These are phyloP conservation scores for Larimichthys crocea DNA, from an alignment of 2,113 vertebrate species.

Conservation along the genomic window DNA sequence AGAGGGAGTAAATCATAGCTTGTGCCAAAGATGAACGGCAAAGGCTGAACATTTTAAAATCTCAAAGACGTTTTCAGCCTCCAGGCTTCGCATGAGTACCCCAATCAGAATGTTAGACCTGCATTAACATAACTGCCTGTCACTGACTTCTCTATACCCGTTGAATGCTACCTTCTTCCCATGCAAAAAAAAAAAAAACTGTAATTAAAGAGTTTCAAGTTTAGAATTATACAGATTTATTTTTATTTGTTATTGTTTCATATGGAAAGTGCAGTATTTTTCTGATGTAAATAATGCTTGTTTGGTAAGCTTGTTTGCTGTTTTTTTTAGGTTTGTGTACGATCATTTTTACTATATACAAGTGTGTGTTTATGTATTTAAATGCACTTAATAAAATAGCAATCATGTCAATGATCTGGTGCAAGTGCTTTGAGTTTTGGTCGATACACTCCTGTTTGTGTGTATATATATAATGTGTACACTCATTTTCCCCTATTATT, in stretches of 20 bases:
- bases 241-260: conserved; percentile 73
- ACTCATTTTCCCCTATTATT: not conserved
- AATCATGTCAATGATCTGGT: conserved; percentile 46
- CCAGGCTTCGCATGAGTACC: conserved; percentile 63
- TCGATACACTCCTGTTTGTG: not conserved
- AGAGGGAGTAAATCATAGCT: conserved; percentile 74
- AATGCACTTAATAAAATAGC: conserved; percentile 83
- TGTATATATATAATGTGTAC: not conserved
- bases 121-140: conserved; percentile 57
- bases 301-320: conserved; percentile 73
- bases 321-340: conserved; percentile 73
- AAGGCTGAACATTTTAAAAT: conserved; percentile 71
- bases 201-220: conserved; percentile 62
- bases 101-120: conserved; percentile 55
- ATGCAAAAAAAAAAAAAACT: conserved; percentile 18
- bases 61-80: conserved; percentile 66
- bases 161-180: conserved; percentile 29
- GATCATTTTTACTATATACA: conserved; percentile 78
- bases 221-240: conserved; percentile 68
- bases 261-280: conserved; percentile 82
- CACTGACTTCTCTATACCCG: conserved; percentile 27
- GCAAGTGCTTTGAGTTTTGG: not conserved
- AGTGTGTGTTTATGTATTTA: conserved; percentile 83
- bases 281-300: conserved; percentile 83
- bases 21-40: conserved; percentile 69